Base-by-base conservation (phyloP, 2,888 invertebrate species). In the Lepidonotus clava region DNA sequence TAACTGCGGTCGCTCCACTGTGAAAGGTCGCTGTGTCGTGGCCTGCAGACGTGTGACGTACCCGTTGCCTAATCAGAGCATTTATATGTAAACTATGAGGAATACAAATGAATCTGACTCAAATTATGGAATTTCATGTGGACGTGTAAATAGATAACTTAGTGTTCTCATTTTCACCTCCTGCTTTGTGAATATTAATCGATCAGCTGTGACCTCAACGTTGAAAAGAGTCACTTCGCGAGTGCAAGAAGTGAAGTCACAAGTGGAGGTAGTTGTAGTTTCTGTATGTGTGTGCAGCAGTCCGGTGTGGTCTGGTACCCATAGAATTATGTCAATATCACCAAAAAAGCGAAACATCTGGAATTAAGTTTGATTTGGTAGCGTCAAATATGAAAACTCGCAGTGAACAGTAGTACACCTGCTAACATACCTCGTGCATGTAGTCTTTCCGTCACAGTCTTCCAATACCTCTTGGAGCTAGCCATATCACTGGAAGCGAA, bases 381-480 rank as follows among this genome's bases (percentile, higher is more conserved):
- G 71, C 71, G 71, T 71, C 38, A 34, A 36, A 38, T 71, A 71
- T n/a, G 71, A 36, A 1, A 24, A 61, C 46, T 11, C 8, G 46
- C 8, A 46, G 18, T 11, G 8, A 46, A 46, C 46, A 46, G 46
- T 8, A 71, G 34, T 38, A 38, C 38, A 71, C 34, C 38, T 71
- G 71, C 34, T 71, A 71, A 34, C 36, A 71, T 71, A 71, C 71
- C 71, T 71, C 71, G 71, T 71, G 71, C 1, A 34, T 71, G 71
- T 71, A 34, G 38, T 71, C 71, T 71, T 71, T 71, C 71, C 71
- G 71, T 18, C 61, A n/a, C n/a, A 71, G 71, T 71, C 71, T 71
- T 71, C 71, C 71, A 71, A 71, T 71, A 71, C 71, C 71, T 38
- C 71, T 71, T 71, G 71, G 71, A 71, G 71, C 38, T 71, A 71